Conservation (phyloP, 1,140 invertebrate genomes). For the Babylonia areolata region DNA sequence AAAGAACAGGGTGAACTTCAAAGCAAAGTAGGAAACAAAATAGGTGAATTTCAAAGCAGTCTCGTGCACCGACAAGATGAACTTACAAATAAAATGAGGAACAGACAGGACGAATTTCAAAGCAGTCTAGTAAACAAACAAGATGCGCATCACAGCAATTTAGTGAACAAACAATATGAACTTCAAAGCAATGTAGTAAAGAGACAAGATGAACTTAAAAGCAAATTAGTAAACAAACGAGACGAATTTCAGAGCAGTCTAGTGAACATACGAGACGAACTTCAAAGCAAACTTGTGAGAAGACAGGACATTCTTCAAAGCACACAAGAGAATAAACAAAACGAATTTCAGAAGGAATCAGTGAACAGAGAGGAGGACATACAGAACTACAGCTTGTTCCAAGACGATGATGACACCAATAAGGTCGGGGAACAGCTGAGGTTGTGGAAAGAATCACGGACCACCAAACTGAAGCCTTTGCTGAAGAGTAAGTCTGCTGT, state of each 20-base stretch:
- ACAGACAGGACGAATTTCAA: no score
- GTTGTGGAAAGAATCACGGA: neutral
- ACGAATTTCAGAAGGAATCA: neutral
- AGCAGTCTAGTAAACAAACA: no score
- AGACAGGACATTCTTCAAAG: neutral
- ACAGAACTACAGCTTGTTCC: neutral
- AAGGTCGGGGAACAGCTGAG: neutral
- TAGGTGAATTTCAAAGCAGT: no score
- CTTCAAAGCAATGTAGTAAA: no score
- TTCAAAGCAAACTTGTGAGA: no score
- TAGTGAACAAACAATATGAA: no score
- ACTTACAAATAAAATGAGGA: no score
- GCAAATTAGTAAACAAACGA: neutral
- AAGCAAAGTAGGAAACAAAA: no score
- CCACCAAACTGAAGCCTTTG: neutral
- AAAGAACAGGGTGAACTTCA: no score
- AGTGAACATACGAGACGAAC: no score
- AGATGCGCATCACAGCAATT: no score
- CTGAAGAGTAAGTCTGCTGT: neutral
- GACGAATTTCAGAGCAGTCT: neutral
- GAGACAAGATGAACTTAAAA: neutral
- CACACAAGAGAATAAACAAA: neutral
- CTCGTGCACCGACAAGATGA: no score
- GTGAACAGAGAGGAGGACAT: neutral
- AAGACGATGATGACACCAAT: neutral